Evolutionary conservation across 2,797 vertebrate species (phyloP).

Genomic region (Bryconaethiops microstoma): DNA sequence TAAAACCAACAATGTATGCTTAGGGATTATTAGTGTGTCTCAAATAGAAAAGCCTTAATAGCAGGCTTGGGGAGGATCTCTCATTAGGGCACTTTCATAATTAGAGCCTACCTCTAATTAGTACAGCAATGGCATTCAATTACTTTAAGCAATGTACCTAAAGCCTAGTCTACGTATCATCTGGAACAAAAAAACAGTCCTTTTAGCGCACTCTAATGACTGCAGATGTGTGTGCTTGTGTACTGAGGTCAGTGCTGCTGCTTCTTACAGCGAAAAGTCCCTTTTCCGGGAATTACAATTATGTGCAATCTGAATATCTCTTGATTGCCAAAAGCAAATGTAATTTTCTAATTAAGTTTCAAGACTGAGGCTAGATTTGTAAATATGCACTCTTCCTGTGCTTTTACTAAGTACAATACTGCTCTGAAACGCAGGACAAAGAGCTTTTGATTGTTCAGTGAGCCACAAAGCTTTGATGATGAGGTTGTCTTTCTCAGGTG

Average conservation of each 20-base stretch:
- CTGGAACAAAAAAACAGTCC: slow-evolving; percentile 46
- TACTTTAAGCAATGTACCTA: slow-evolving; percentile 44
- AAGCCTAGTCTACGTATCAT: slow-evolving; percentile 43
- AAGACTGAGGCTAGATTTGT: not conserved
- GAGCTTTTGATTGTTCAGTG: slow-evolving; percentile 26
- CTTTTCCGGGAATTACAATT: slow-evolving; percentile 22
- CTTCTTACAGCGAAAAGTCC: slow-evolving; percentile 22
- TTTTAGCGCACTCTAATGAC: slow-evolving; percentile 26
- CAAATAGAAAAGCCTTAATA: slow-evolving; percentile 33
- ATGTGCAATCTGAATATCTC: slow-evolving; percentile 32
- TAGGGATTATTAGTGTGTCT: slow-evolving; percentile 29
- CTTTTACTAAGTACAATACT: slow-evolving; percentile 11
- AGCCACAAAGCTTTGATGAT: slow-evolving; percentile 4
- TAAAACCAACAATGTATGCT: slow-evolving; percentile 24
- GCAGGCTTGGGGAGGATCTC: slow-evolving; percentile 31
- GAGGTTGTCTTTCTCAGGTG: slow-evolving; percentile 10
- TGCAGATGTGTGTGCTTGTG: slow-evolving; percentile 23
- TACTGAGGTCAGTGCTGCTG: slow-evolving; percentile 2
- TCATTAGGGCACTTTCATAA: slow-evolving; percentile 48
- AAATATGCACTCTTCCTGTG: not conserved
- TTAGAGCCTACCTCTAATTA: slow-evolving; percentile 51
- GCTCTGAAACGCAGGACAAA: slow-evolving; percentile 9
- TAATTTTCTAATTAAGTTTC: slow-evolving; percentile 13
- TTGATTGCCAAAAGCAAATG: slow-evolving; percentile 27
- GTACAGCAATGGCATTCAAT: slow-evolving; percentile 40